Base-by-base conservation (phyloP, 2,888 invertebrate genomes). In the Parthenolecanium corni region DNA sequence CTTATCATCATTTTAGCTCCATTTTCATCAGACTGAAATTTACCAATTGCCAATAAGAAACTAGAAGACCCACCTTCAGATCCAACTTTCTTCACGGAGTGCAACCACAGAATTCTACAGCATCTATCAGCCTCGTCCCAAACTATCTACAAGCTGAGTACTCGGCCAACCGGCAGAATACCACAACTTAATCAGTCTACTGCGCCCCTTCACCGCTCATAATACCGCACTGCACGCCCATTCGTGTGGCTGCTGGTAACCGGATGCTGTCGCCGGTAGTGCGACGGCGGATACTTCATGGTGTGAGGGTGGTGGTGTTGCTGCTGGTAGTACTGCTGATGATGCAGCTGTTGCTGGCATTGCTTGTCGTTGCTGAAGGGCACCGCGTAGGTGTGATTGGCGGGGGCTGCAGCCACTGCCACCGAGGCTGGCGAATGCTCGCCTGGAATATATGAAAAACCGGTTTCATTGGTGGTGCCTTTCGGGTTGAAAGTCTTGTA, bases 381-480 rank as follows among this genome's bases (percentile, higher is more conserved):
- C 61, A 61, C 61, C 31, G 61, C 61, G 40, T 62, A 61, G 1
- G 64, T 64, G 40, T 80, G 76, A 71, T 80, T 81, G 68, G 78
- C 74, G 68, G 61, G 14, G n/a, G 49, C 20, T 9, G 20, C 46
- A 4, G 31, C 31, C 4, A 31, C 31, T 6, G 9, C 31, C 4
- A 9, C 31, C 5, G 31, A 6, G 4, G 31, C 4, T 31, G 31
- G 5, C 9, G 54, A 42, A 18, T 38, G 23, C 38, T 83, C 84
- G 68, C 82, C 81, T 70, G 83, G 82, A 71, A 85, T 83, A 77
- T 85, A 85, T 68, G 85, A 84, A 78, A 85, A 85, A 67, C 85
- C 85, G 74, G 82, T 82, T 71, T 82, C 85, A 73, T 82, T 83
- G 72, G 80, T 80, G 71, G 80, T 82, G 75, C 80, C 80, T 71